phyloP scores from a whole-genome alignment of 2,888 invertebrate genomes.

The Ischnus inquisitorius region DNA sequence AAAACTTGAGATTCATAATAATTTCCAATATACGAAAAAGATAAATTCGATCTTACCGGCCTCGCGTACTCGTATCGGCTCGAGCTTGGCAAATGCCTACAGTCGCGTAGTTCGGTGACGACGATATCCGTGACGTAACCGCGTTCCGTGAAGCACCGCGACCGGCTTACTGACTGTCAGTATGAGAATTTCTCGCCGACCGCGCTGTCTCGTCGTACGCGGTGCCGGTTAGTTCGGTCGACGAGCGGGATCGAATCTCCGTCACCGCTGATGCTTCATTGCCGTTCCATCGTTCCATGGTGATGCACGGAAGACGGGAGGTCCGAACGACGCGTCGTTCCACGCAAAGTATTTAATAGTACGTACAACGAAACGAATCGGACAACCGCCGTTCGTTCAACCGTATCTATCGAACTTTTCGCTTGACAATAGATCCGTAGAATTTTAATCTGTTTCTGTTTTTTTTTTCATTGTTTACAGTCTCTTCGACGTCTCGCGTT shows the following conservation, averaged over 20 bases:
- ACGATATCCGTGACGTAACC: background rate
- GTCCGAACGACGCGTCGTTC: constrained; percentile 68
- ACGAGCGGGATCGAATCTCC: background rate
- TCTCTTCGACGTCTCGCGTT: constrained; percentile 65
- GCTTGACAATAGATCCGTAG: background rate
- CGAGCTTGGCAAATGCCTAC: background rate
- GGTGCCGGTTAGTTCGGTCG: constrained; percentile 9
- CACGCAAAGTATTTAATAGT: constrained; percentile 37
- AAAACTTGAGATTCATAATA: background rate
- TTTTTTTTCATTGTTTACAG: constrained; percentile 23
- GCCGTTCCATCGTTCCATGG: constrained; percentile 47
- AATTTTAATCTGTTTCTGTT: constrained; percentile 9
- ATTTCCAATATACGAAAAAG: background rate
- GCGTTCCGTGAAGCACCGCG: background rate
- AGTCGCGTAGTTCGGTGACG: background rate
- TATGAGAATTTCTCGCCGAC: background rate
- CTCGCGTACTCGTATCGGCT: background rate
- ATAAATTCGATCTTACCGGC: background rate
- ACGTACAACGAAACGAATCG: constrained; percentile 30
- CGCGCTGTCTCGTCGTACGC: background rate
- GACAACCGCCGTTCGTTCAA: too few species aligned
- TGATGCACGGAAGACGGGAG: constrained; percentile 71
- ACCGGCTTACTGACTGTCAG: background rate
- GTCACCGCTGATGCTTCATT: constrained; percentile 49
- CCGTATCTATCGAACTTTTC: background rate